A percentile compares a stretch with the other conserved stretches of the same genome.
Conservation (phyloP, 2,113 vertebrate species). For the Athene noctua region DNA sequence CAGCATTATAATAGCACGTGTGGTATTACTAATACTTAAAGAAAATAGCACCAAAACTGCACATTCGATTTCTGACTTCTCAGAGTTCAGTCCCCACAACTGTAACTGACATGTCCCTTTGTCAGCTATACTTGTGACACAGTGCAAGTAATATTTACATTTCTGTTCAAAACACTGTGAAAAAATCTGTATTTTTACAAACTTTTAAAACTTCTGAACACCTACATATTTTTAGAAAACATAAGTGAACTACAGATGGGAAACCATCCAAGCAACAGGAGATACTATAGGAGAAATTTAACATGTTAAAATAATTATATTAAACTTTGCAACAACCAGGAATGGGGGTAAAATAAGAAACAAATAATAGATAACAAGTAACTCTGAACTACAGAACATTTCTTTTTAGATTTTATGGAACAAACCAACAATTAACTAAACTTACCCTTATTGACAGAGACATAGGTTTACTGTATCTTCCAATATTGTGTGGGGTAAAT, state of each 20-base stretch:
- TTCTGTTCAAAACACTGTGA: neutral
- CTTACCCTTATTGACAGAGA: slow-evolving; percentile 76
- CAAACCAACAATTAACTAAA: neutral
- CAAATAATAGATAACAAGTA: neutral
- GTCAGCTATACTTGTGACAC: neutral
- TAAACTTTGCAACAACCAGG: neutral
- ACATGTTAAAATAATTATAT: neutral
- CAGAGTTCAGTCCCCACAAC: neutral
- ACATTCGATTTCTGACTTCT: neutral
- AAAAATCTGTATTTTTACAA: neutral
- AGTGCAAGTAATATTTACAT: neutral
- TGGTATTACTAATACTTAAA: neutral
- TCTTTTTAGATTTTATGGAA: neutral
- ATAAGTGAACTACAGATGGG: neutral
- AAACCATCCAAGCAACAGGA: neutral
- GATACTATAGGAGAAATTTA: neutral
- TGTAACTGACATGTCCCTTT: neutral
- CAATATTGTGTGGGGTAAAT: slow-evolving; percentile 70
- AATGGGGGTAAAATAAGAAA: neutral
- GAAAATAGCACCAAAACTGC: neutral
- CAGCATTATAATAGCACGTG: neutral
- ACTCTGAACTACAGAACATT: neutral
- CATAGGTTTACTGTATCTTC: slow-evolving; percentile 45
- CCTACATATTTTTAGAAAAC: neutral
- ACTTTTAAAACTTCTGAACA: neutral